These are phyloP conservation scores for Coilia nasus DNA, from an alignment of 2,797 vertebrate genomes.

Conservation along the genomic window DNA sequence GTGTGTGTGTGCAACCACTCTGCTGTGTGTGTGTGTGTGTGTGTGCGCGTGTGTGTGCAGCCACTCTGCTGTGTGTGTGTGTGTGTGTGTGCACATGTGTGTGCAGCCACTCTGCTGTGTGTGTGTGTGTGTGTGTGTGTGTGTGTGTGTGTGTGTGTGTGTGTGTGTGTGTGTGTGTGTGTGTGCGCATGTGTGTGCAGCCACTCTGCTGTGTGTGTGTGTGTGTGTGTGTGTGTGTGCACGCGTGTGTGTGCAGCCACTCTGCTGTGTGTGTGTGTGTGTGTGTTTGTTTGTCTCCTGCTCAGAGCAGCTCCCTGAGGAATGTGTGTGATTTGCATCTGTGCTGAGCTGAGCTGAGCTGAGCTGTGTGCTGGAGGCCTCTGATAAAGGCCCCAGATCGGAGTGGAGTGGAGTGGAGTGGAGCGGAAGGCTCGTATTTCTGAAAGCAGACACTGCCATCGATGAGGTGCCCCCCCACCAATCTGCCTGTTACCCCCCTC, in stretches of 20 bases:
- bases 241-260: slow-evolving; percentile 24
- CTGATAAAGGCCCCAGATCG: slow-evolving; percentile 48
- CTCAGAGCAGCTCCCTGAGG: slow-evolving; percentile 15
- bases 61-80: too few species aligned
- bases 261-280: slow-evolving; percentile 28
- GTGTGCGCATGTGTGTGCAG: slow-evolving; percentile 3
- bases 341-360: slow-evolving; percentile 30
- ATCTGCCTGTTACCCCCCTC: slow-evolving; percentile 23
- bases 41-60: slow-evolving; percentile 17
- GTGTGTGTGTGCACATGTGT: not conserved
- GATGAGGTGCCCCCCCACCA: slow-evolving; percentile 69
- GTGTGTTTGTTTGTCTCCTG: not conserved
- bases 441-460: slow-evolving; percentile 80
- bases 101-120: too few species aligned
- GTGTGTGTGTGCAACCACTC: too few species aligned
- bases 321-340: slow-evolving; percentile 54
- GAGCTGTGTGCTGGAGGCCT: slow-evolving; percentile 40
- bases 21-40: not conserved
- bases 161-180: not conserved
- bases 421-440: slow-evolving; percentile 74
- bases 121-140: not conserved
- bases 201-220: slow-evolving; percentile 17
- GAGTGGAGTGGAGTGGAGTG: too few species aligned
- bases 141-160: not conserved
- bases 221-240: slow-evolving; percentile 16